Base-by-base conservation (phyloP, 2,888 invertebrate species). In the Molanna angustata region DNA sequence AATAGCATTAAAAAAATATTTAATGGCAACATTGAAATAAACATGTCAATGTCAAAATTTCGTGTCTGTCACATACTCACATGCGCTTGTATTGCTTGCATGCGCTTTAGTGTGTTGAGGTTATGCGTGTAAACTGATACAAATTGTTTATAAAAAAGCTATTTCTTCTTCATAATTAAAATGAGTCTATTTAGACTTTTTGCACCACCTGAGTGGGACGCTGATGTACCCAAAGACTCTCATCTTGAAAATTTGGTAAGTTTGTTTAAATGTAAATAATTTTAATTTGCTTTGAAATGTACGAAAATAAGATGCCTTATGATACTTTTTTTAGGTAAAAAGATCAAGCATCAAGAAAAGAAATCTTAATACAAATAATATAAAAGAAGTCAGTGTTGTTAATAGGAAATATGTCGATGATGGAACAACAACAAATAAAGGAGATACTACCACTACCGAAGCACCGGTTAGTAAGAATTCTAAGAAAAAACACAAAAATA, bases 121-220 rank as follows among this genome's bases (percentile, higher is more conserved):
- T n/a, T n/a, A n/a, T n/a, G n/a, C n/a, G n/a, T n/a, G n/a, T n/a
- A n/a, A n/a, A n/a, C n/a, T n/a, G n/a, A n/a, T n/a, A n/a, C n/a
- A n/a, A n/a, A n/a, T n/a, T n/a, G n/a, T n/a, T n/a, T n/a, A n/a
- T n/a, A n/a, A n/a, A n/a, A n/a, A n/a, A n/a, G n/a, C n/a, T n/a
- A n/a, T n/a, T n/a, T n/a, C n/a, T n/a, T n/a, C n/a, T n/a, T n/a
- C 27, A 27, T 7, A 58, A 59, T 56, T 57, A 61, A 39, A 61
- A 62, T 59, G 61, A 59, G 55, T 51, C 14, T 51, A 7, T 35
- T 35, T 31, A 56, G 62, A 56, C 63, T 63, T 62, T 67, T 67
- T 58, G 55, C 58, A 32, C 50, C 59, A 7, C 55, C 61, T 52
- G 61, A 61, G 58, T 67, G 66, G 66, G 66, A 65, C 16, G 59